Base-by-base conservation (phyloP, 2,888 invertebrate genomes). In the Chrysina gloriosa region DNA sequence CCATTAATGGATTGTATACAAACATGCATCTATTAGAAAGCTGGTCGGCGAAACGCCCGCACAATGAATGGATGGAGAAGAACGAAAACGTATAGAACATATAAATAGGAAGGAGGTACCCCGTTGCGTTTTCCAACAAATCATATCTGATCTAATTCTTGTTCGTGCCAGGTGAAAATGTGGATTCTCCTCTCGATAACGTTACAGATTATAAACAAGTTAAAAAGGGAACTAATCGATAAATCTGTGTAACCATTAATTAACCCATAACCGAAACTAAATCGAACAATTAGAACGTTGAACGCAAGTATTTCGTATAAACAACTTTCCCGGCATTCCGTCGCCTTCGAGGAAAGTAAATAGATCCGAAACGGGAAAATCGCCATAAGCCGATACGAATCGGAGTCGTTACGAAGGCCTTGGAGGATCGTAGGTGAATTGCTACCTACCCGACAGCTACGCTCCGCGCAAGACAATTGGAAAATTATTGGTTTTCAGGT, bases 401-500 rank as follows among this genome's bases (percentile, higher is more conserved):
- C 27, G 16, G 4, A 27, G 14, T 14, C 16, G 2, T 29, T 50
- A 29, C 50, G 50, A 50, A 50, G 14, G 29, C 29, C 50, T 11
- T 25, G 50, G 7, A 25, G 50, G n/a, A 50, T 14, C 45, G 45
- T 52, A 27, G 29, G 16, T 16, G 19, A 7, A n/a, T 9, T n/a
- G 19, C 31, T 31, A 31, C 52, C 16, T 25, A 52, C 31, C 19
- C 16, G 7, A 29, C 9, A 52, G 29, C 52, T 21, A 52, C 31
- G 31, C 31, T 6, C 5, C 7, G n/a, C 31, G n/a, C 23, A 31
- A 31, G 52, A 52, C 52, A 52, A 52, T 52, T 2, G 31, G 19
- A 52, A 52, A 52, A 29, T 31, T 29, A 52, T 29, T 52, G 52
- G 52, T 31, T 52, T 52, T 52, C 16, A 31, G 31, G 52, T 52